Base-by-base conservation (phyloP, 2,888 invertebrate species). In the Dynastes grantii region DNA sequence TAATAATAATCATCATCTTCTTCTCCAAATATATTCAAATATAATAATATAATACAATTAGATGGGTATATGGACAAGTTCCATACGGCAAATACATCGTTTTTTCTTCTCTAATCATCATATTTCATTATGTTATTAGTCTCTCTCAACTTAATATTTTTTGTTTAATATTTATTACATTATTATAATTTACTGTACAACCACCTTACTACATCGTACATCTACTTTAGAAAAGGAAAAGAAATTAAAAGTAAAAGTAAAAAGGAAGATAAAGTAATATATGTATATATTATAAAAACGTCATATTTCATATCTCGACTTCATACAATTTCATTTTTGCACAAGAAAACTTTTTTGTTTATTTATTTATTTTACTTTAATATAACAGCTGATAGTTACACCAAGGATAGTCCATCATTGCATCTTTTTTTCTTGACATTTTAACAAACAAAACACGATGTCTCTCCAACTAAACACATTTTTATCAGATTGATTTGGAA, bases 151-250 rank as follows among this genome's bases (percentile, higher is more conserved):
- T 45, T 45, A 8, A 45, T 11, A 45, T 11, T 45, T 45, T 45
- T 45, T 37, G 32, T 45, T 45, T 45, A 45, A 65, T 76, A 67
- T 82, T 80, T 83, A 82, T 82, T 55, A 55, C 55, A 55, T 55
- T 80, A 80, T 83, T 85, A 85, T 86, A 86, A 85, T 85, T 87
- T 82, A 83, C 87, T 88, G 88, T 88, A 88, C 88, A 88, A 87
- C 87, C 88, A 88, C 88, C 88, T 85, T 81, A 84, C 88, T 88
- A 88, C 87, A 86, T 86, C 86, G 86, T 88, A 88, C 87, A 87
- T 84, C 87, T 87, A 88, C 84, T 85, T 85, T 63, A 75, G 49
- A 61, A 75, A 75, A 61, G 61, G 40, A 75, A 49, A 75, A 45
- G 45, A 45, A 45, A 45, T 11, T 8, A 8, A 45, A 45, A 45